Base-by-base conservation (phyloP, 2,797 vertebrate genomes). In the Xerus rutilus region DNA sequence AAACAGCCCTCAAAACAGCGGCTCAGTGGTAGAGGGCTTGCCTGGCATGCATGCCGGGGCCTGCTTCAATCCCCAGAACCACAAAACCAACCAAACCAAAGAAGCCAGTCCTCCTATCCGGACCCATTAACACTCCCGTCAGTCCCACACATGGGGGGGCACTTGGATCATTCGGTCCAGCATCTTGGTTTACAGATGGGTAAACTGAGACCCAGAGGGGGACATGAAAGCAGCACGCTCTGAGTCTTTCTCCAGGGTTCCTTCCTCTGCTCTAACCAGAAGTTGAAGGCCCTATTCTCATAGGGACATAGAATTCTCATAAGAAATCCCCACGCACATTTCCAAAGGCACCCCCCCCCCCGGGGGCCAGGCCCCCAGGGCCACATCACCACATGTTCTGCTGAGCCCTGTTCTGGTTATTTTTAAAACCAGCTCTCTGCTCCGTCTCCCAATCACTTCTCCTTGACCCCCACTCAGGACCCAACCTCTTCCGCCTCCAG, bases 381-480 rank as follows among this genome's bases (percentile, higher is more conserved):
- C 28, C 54, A n/a, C 35, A 32, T 0, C 1, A 54, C 30, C 28
- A 20, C n/a, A 20, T 14, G 11, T 67, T 74, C 49, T 23, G 17
- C 35, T 32, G 67, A 62, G 70, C 54, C 52, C 59, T 6, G 18
- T 18, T 52, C 45, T 43, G 39, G 72, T 86, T 93, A 87, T 78
- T 92, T 93, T 73, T 67, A 85, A 95, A 84, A 86, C 15, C 35
- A 52, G 10, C 13, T 93, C 69, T 83, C 54, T 67, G 45, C 62
- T 89, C 39, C 67, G 65, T 86, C 77, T 92, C 84, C 15, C 35
- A 59, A 12, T 32, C 76, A 30, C 72, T 73, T 74, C 74, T 35
- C 65, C 28, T 6, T 88, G 86, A 81, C 57, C 69, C 35, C 62
- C 69, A 14, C 15, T 28, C 10, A 9, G 3, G 8, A 52, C 62